Conservation (phyloP, 37 sponge, comb jelly and placozoan genomes). For the Ianthella basta region DNA sequence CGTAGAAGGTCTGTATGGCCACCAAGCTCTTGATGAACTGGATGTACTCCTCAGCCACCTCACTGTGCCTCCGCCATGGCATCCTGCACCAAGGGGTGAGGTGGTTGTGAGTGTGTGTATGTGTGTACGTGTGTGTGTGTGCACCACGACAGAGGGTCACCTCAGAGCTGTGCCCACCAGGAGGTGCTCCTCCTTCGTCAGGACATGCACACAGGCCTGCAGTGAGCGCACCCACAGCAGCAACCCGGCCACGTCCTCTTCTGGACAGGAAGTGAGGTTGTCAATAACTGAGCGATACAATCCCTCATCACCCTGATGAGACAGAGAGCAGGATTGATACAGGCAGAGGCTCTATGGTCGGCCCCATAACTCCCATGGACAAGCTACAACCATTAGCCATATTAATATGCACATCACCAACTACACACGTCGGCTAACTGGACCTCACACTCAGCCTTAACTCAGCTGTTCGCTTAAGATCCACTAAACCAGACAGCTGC, state of each 20-base stretch:
- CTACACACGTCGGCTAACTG: no score
- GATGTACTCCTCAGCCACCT: constrained; percentile 54
- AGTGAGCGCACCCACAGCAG: constrained; percentile 16
- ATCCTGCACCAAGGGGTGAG: constrained; percentile 9
- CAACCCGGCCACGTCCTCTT: neutral
- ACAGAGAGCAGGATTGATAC: no score
- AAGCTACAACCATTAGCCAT: no score
- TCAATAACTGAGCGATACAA: neutral
- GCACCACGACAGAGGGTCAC: neutral
- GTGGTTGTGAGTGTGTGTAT: neutral
- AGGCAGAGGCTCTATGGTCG: no score
- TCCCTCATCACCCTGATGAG: neutral
- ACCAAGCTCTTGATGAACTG: constrained; percentile 61
- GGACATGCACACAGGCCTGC: constrained; percentile 49
- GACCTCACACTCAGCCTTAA: no score
- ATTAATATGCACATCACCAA: no score
- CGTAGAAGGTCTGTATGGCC: constrained; percentile 74
- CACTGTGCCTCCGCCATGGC: constrained; percentile 51
- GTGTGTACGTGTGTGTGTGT: neutral
- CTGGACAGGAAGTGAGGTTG: neutral
- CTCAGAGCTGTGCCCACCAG: constrained; percentile 63
- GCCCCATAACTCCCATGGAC: no score
- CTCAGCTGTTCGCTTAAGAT: no score
- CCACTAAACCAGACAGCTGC: no score
- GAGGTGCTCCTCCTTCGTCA: constrained; percentile 47